A percentile compares a stretch with the other conserved stretches of the same genome.
These are phyloP conservation scores for Coleophora flavipennella DNA, from an alignment of 2,888 invertebrate species.

Conservation along the genomic window DNA sequence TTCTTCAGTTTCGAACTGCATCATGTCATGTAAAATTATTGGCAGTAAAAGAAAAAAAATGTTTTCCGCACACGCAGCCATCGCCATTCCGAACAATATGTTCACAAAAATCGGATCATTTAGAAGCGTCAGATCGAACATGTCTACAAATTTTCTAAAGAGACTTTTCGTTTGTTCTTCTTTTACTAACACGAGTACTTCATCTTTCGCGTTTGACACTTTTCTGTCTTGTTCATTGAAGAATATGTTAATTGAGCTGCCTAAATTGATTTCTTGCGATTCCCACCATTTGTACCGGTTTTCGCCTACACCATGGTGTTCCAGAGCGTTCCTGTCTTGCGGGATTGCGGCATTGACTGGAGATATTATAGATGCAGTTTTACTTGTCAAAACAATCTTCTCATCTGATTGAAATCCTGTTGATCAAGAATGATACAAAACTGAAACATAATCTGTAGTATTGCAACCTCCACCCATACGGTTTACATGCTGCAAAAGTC, in stretches of 20 bases:
- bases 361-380: conserved; percentile 55
- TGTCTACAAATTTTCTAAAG: conserved; percentile 48
- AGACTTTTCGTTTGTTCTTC: conserved; percentile 28
- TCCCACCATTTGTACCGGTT: conserved; percentile 70
- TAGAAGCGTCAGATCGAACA: conserved; percentile 78
- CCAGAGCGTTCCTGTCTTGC: conserved; percentile 50
- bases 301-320: conserved; percentile 52
- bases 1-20: conserved; percentile 67
- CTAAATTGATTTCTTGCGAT: conserved; percentile 71
- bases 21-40: conserved; percentile 76
- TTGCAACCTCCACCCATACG: too few species aligned
- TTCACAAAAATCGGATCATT: conserved; percentile 78
- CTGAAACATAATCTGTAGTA: too few species aligned
- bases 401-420: conserved; percentile 26
- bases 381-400: conserved; percentile 33
- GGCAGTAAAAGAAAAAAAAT: conserved; percentile 79
- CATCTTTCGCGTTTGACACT: conserved; percentile 26
- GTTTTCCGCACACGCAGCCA: conserved; percentile 78
- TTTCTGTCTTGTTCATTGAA: conserved; percentile 45
- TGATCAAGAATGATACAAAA: too few species aligned
- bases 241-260: conserved; percentile 74
- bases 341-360: conserved; percentile 35
- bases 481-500: too few species aligned
- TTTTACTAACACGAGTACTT: conserved; percentile 12
- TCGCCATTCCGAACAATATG: conserved; percentile 77